These are phyloP conservation scores for Spodoptera littoralis DNA, from an alignment of 2,888 invertebrate genomes.

Conservation along the genomic window DNA sequence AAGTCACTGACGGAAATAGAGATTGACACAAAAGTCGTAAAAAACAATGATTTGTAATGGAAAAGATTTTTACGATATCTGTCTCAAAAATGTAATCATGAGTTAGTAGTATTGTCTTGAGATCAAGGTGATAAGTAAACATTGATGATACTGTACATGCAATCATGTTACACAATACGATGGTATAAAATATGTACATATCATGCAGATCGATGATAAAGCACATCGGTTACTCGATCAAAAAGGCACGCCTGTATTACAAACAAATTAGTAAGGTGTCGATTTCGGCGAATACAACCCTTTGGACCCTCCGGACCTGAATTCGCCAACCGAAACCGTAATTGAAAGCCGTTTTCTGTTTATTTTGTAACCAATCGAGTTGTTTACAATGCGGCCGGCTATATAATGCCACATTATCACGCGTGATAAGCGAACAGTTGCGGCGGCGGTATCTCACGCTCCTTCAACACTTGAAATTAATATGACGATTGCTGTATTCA, in stretches of 20 bases:
- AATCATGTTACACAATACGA: conserved; percentile 5
- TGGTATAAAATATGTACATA: conserved; percentile 2
- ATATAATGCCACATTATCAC: conserved; percentile 54
- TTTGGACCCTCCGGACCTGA: conserved; percentile 20
- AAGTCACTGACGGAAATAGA: conserved; percentile 19
- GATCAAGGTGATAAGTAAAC: conserved; percentile 27
- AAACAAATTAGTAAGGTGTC: conserved; percentile 6
- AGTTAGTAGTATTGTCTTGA: conserved; percentile 22
- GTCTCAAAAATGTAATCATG: conserved; percentile 6
- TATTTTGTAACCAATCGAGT: conserved; percentile 52
- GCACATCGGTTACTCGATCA: conserved; percentile 23
- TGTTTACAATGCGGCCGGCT: conserved; percentile 53
- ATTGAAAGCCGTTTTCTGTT: conserved; percentile 39
- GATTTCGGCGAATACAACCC: conserved; percentile 5
- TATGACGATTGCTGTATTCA: conserved; percentile 37
- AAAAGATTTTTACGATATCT: conserved; percentile 6
- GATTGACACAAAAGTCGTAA: neutral
- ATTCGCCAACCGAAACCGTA: conserved; percentile 28
- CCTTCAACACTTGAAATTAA: conserved; percentile 54
- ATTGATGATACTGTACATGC: conserved; percentile 4
- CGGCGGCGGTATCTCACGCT: conserved; percentile 57
- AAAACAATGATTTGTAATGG: conserved; percentile 9
- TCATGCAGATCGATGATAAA: conserved; percentile 21
- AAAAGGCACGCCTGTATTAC: conserved; percentile 29
- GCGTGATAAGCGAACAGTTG: conserved; percentile 53